Evolutionary conservation across 1,140 invertebrate species (phyloP).

Genomic region (Lordiphosa mommai): DNA sequence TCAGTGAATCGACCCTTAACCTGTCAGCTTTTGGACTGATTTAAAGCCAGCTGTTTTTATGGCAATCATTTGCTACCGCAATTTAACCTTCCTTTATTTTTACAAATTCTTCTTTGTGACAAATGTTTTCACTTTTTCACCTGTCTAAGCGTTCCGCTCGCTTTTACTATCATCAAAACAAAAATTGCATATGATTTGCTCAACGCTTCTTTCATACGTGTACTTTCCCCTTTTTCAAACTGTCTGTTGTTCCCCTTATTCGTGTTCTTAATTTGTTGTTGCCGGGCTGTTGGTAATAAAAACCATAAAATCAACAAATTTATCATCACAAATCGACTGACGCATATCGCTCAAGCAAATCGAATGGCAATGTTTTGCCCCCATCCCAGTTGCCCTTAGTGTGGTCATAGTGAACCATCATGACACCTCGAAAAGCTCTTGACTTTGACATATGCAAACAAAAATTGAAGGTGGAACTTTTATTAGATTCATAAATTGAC

Average conservation of each 20-base stretch:
- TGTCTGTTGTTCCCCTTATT: slow-evolving; percentile 45
- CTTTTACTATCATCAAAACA: slow-evolving; percentile 31
- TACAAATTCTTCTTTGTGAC: not conserved
- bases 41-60: not conserved
- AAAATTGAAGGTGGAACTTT: slow-evolving; percentile 33
- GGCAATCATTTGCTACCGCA: not conserved
- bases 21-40: too few species aligned
- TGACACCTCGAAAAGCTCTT: slow-evolving; percentile 31
- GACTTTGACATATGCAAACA: slow-evolving; percentile 58
- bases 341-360: slow-evolving; percentile 50
- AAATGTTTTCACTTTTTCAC: slow-evolving; percentile 48
- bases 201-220: not conserved
- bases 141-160: slow-evolving; percentile 33
- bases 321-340: slow-evolving; percentile 64
- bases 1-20: too few species aligned
- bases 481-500: slow-evolving; percentile 55
- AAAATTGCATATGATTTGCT: slow-evolving; percentile 9
- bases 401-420: not conserved
- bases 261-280: slow-evolving; percentile 22
- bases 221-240: slow-evolving; percentile 13
- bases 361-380: slow-evolving; percentile 20
- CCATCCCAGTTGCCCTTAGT: not conserved
- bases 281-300: slow-evolving; percentile 41
- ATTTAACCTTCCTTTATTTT: not conserved
- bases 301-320: slow-evolving; percentile 67